Conservation (phyloP, 2,113 vertebrate genomes). For the Pagrus major region DNA sequence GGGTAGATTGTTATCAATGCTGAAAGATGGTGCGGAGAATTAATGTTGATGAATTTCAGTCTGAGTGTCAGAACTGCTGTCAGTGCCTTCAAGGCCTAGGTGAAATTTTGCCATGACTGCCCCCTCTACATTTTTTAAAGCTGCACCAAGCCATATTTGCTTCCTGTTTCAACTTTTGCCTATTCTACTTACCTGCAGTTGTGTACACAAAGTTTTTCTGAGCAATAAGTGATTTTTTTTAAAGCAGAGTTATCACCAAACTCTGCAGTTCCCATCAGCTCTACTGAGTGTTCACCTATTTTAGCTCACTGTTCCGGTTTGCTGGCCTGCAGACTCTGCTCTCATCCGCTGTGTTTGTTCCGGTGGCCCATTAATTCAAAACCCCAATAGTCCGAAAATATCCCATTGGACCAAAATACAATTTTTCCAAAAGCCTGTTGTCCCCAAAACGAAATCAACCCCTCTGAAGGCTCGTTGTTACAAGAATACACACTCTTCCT, state of each 20-base stretch:
- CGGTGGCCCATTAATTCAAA: too few species aligned
- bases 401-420: too few species aligned
- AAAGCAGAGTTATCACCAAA: background rate
- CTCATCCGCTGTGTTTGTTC: background rate
- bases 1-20: too few species aligned
- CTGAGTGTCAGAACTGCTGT: background rate
- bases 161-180: too few species aligned
- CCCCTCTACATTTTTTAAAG: background rate
- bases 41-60: background rate
- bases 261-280: background rate
- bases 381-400: too few species aligned
- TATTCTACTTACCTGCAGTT: too few species aligned
- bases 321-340: background rate
- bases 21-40: background rate
- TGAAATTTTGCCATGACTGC: background rate
- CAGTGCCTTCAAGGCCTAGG: too few species aligned
- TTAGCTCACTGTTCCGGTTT: background rate
- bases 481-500: too few species aligned
- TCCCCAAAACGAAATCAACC: too few species aligned
- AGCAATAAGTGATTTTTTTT: background rate
- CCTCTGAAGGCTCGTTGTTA: too few species aligned
- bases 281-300: background rate
- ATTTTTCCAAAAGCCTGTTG: too few species aligned
- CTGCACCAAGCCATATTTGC: conserved; percentile 18
- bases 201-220: too few species aligned